Percentiles rank a stretch among this genome's conserved stretches.
Evolutionary conservation across 2,797 vertebrate species (phyloP).

Genomic region (Tenualosa ilisha): DNA sequence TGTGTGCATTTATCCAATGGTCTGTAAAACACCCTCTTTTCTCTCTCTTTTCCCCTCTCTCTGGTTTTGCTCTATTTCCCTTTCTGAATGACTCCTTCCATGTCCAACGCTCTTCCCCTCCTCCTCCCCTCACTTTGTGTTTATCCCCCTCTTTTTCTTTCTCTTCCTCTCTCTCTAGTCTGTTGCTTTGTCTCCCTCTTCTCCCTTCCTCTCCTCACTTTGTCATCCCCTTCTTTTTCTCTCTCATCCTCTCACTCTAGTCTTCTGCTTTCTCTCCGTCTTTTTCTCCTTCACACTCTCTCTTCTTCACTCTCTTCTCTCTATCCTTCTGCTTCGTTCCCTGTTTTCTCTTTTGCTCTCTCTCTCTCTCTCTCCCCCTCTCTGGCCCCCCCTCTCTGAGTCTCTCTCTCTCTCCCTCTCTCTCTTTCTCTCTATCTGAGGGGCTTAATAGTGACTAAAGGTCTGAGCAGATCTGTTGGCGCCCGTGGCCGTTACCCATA

Average conservation of each 20-base stretch:
- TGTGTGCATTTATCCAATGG: slow-evolving; percentile 7
- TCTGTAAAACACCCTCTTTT: not conserved
- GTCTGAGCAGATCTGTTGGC: slow-evolving; percentile 27
- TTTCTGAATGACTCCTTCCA: not conserved
- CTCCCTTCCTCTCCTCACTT: too few relatives aligned
- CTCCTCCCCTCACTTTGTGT: not conserved
- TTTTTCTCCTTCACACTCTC: not conserved
- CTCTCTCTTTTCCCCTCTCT: not conserved
- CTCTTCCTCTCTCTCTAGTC: not conserved
- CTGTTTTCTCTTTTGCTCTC: not conserved
- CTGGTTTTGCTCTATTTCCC: not conserved
- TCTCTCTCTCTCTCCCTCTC: not conserved
- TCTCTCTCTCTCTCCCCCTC: not conserved
- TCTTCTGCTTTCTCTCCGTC: too few relatives aligned
- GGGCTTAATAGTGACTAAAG: slow-evolving; percentile 32
- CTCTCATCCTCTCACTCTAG: too few relatives aligned
- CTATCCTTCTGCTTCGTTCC: not conserved
- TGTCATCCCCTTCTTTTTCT: too few relatives aligned
- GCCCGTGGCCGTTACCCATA: slow-evolving; percentile 31
- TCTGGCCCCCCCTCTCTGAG: not conserved
- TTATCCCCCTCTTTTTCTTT: not conserved
- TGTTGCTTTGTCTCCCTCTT: too few relatives aligned
- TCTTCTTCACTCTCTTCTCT: not conserved
- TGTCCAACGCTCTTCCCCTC: not conserved
- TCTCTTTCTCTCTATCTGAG: slow-evolving; percentile 24